phyloP scores from a whole-genome alignment of 2,888 invertebrate genomes.

The Synanthedon tipuliformis region DNA sequence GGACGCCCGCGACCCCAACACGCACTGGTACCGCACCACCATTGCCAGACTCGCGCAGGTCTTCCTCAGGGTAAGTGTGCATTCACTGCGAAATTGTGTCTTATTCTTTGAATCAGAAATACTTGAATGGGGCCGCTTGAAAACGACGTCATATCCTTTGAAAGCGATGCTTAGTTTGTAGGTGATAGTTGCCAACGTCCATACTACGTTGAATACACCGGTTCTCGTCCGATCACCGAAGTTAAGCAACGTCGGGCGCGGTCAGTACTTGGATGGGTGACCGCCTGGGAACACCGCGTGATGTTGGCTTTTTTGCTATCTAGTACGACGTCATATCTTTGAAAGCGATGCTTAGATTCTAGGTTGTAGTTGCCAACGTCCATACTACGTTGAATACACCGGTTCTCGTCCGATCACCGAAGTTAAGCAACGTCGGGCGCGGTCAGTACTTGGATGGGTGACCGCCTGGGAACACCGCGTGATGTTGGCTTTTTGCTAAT shows the following conservation, averaged over 20 bases:
- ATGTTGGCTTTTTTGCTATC: slow-evolving; percentile 14
- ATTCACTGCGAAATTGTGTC: too few species aligned
- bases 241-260: slow-evolving; percentile 41
- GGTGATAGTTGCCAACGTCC: slow-evolving; percentile 10
- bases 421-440: slow-evolving; percentile 42
- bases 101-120: slow-evolving; percentile 3
- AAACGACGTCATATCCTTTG: slow-evolving; percentile 20
- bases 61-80: slow-evolving; percentile 81
- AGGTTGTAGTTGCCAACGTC: slow-evolving; percentile 9
- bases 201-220: slow-evolving; percentile 29
- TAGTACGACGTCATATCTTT: neutral
- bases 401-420: slow-evolving; percentile 46
- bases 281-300: slow-evolving; percentile 28
- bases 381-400: slow-evolving; percentile 28
- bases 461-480: slow-evolving; percentile 21
- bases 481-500: slow-evolving; percentile 13
- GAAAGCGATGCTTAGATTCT: neutral
- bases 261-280: slow-evolving; percentile 23
- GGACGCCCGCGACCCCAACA: slow-evolving; percentile 92
- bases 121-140: slow-evolving; percentile 45
- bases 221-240: slow-evolving; percentile 46
- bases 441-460: slow-evolving; percentile 11
- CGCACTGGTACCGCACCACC: slow-evolving; percentile 96
- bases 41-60: slow-evolving; percentile 95
- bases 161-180: neutral